Percentiles rank a stretch among this genome's conserved stretches.
Conservation (phyloP, 2,888 invertebrate species). For the Dione vanillae region DNA sequence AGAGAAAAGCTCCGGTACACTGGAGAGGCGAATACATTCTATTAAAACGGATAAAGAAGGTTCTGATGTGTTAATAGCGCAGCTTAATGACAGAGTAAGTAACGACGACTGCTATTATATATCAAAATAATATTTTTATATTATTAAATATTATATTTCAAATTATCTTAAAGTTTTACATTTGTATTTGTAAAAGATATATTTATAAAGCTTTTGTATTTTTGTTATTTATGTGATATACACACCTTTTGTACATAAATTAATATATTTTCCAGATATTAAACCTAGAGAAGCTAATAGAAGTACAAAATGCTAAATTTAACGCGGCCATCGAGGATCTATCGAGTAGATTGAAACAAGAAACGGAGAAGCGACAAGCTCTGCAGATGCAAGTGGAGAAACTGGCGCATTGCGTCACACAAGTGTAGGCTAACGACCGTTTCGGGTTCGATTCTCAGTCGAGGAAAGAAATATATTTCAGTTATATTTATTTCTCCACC, state of each 20-base stretch:
- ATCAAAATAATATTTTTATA: too few species aligned
- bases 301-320: constrained; percentile 84
- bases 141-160: too few species aligned
- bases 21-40: constrained; percentile 63
- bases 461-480: too few species aligned
- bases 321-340: constrained; percentile 87
- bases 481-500: too few species aligned
- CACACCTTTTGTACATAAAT: background rate
- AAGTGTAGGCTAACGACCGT: constrained; percentile 86
- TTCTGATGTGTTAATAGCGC: constrained; percentile 70
- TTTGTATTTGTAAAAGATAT: too few species aligned
- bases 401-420: constrained; percentile 88
- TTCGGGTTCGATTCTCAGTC: too few species aligned
- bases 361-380: constrained; percentile 86
- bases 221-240: background rate
- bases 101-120: background rate
- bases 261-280: constrained; percentile 76
- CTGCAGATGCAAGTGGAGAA: constrained; percentile 88
- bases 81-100: constrained; percentile 80
- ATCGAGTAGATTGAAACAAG: constrained; percentile 84
- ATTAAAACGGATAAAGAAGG: constrained; percentile 61
- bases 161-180: too few species aligned
- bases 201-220: too few species aligned
- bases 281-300: constrained; percentile 84
- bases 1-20: constrained; percentile 52